Base-by-base conservation (phyloP, 2,888 invertebrate genomes). In the Melitaea athalia region DNA sequence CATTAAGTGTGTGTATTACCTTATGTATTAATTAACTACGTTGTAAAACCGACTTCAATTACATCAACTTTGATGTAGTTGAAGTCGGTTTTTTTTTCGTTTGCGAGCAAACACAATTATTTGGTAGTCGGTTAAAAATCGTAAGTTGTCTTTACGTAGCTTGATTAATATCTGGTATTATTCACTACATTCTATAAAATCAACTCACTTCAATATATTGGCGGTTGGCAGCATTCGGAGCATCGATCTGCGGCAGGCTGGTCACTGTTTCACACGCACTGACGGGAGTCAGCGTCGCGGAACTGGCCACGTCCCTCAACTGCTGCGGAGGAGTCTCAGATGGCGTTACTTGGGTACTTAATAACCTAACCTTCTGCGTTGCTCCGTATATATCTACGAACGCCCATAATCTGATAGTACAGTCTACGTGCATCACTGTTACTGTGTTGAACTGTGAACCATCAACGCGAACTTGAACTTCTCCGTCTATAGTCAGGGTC, bases 371-470 rank as follows among this genome's bases (percentile, higher is more conserved):
- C 75, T 96, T 95, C 83, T 97, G 96, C 8, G 99, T 99, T 47
- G 97, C 97, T 0, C 99, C 99, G 82, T 98, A 99, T 0, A 99
- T 88, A 84, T 99, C 99, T 74, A 99, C 97, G 89, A 99, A 99
- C 1, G 98, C 97, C 98, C 99, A 99, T 11, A 99, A 91, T 76
- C 96, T 95, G 59, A 99, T 91, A 0, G 97, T 97, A 77, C 97
- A 97, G 85, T 99, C 99, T 0, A 99, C 98, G 86, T 99, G 98
- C 96, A 99, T 98, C 17, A 99, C 95, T 0, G 97, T 96, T 0
- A 95, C 92, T 0, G 97, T 94, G 0, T 95, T 94, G n/a, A n/a
- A n/a, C n/a, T n/a, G n/a, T 0, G 96, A 95, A 3, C 97, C 96
- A 85, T 99, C 99, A 81, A 97, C 95, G 77, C 96, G 93, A 75